These are phyloP conservation scores for Sparidentex hasta DNA, from an alignment of 2,797 vertebrate species.

Conservation along the genomic window DNA sequence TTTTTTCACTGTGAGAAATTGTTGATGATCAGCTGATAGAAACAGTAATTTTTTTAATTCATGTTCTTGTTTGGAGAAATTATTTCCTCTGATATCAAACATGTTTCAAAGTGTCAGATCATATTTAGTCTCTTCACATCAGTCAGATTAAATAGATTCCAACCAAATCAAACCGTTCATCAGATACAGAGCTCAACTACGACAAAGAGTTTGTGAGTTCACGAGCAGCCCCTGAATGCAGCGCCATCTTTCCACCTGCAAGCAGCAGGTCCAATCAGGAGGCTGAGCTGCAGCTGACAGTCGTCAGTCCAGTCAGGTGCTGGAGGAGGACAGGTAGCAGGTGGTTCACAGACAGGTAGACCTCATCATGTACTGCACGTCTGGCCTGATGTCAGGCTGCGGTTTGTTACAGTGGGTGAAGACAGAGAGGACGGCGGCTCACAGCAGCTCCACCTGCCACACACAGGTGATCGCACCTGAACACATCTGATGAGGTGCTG, in stretches of 20 bases:
- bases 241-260: neutral
- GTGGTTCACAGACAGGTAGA: neutral
- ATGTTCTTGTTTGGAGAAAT: too few species aligned
- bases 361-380: slow-evolving; percentile 54
- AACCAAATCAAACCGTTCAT: neutral
- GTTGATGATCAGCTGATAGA: too few species aligned
- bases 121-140: neutral
- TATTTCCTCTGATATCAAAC: neutral
- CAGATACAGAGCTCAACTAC: neutral
- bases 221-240: slow-evolving; percentile 38
- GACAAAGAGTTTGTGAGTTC: neutral
- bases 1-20: too few species aligned
- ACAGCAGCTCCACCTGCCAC: slow-evolving; percentile 15
- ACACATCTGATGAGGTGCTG: too few species aligned
- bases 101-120: neutral
- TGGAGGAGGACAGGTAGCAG: slow-evolving; percentile 7
- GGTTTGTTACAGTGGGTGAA: slow-evolving; percentile 65
- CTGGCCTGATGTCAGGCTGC: slow-evolving; percentile 66
- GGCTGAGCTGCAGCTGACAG: slow-evolving; percentile 41
- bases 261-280: slow-evolving; percentile 24
- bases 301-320: slow-evolving; percentile 26
- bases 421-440: slow-evolving; percentile 27
- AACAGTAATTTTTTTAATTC: too few species aligned
- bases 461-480: slow-evolving; percentile 45
- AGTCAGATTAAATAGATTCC: neutral